Conservation (phyloP, 2,797 vertebrate species). For the Sebastes dallii region DNA sequence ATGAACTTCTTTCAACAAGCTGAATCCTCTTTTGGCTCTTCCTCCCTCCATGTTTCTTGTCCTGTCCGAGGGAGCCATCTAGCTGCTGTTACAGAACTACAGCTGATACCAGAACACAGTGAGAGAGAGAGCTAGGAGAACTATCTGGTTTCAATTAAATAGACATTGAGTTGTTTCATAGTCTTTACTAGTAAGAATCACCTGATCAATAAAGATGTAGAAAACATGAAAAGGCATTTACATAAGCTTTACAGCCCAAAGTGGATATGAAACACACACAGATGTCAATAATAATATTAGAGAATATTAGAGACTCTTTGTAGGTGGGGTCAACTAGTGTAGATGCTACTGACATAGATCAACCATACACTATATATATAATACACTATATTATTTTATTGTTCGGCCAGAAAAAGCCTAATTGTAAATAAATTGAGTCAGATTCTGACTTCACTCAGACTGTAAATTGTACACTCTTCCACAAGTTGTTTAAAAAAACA, state of each 20-base stretch:
- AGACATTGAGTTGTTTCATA: neutral
- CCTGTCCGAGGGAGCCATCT: slow-evolving; percentile 65
- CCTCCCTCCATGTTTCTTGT: slow-evolving; percentile 59
- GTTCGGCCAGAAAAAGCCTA: neutral
- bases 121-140: neutral
- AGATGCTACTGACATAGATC: neutral
- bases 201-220: neutral
- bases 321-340: neutral
- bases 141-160: neutral
- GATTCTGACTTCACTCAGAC: neutral
- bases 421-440: neutral
- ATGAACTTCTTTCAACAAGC: neutral
- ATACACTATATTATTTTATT: neutral
- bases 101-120: neutral
- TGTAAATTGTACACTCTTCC: too few relatives aligned
- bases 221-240: neutral
- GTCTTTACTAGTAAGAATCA: neutral
- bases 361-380: neutral
- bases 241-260: neutral
- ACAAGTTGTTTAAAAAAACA: too few relatives aligned
- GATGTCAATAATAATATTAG: neutral
- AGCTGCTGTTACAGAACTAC: slow-evolving; percentile 22
- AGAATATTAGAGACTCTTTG: neutral
- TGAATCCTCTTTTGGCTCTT: slow-evolving; percentile 1
- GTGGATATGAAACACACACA: neutral